These are phyloP conservation scores for Lordiphosa clarofinis DNA, from an alignment of 1,140 invertebrate genomes.

Conservation along the genomic window DNA sequence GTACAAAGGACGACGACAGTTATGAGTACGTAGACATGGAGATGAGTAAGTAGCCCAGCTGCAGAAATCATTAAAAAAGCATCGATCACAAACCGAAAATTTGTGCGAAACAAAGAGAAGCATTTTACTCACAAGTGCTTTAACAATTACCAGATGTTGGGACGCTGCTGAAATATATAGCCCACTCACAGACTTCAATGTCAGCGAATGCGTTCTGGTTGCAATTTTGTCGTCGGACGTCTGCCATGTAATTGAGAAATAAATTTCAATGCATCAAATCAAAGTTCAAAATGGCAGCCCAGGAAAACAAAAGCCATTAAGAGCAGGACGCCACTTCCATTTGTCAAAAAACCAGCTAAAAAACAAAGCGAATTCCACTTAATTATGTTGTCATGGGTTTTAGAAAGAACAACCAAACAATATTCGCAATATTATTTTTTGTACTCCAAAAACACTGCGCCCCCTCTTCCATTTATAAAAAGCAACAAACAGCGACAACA, in stretches of 20 bases:
- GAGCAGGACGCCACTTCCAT: slow-evolving; percentile 37
- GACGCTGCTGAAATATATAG: slow-evolving; percentile 42
- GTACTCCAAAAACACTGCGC: slow-evolving; percentile 22
- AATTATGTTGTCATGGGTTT: slow-evolving; percentile 68
- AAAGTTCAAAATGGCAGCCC: slow-evolving; percentile 31
- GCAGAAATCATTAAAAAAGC: slow-evolving; percentile 62
- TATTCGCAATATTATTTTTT: slow-evolving; percentile 33
- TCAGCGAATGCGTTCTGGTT: slow-evolving; percentile 19
- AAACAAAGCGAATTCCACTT: slow-evolving; percentile 37
- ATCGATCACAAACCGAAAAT: slow-evolving; percentile 53
- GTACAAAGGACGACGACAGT: slow-evolving; percentile 13
- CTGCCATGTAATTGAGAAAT: slow-evolving; percentile 72
- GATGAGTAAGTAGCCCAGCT: slow-evolving; percentile 62
- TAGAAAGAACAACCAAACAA: slow-evolving; percentile 29
- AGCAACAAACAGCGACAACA: slow-evolving; percentile 12
- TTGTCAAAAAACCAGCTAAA: slow-evolving; percentile 35
- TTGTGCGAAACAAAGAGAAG: slow-evolving; percentile 56
- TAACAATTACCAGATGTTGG: slow-evolving; percentile 75
- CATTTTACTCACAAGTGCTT: slow-evolving; percentile 63
- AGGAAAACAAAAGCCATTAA: slow-evolving; percentile 18
- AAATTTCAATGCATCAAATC: slow-evolving; percentile 52
- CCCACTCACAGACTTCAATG: slow-evolving; percentile 37
- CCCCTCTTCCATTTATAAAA: slow-evolving; percentile 8
- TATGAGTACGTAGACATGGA: slow-evolving; percentile 63
- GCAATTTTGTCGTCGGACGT: slow-evolving; percentile 46